These are phyloP conservation scores for Calliphora vomitoria DNA, from an alignment of 2,888 invertebrate species.

Conservation along the genomic window DNA sequence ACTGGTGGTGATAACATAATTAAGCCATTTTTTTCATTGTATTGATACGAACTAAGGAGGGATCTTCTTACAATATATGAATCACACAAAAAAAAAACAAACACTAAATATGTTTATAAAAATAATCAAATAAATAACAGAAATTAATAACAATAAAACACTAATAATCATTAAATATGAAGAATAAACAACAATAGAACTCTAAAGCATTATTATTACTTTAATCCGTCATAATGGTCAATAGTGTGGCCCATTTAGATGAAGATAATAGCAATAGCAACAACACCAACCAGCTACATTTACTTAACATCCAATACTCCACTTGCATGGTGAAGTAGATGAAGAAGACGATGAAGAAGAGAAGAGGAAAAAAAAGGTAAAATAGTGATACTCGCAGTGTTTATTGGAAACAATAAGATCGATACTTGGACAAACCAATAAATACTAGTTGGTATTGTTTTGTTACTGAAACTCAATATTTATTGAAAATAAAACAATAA, in stretches of 20 bases:
- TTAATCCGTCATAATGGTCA: slow-evolving; percentile 71
- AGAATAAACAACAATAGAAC: slow-evolving; percentile 40
- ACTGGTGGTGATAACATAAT: slow-evolving; percentile 29
- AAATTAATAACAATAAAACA: slow-evolving; percentile 65
- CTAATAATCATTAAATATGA: slow-evolving; percentile 51
- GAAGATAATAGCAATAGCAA: slow-evolving; percentile 32
- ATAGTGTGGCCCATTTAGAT: slow-evolving; percentile 59
- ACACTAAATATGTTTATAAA: neutral
- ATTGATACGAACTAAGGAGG: neutral
- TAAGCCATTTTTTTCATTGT: slow-evolving; percentile 8
- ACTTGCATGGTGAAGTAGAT: neutral
- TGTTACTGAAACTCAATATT: slow-evolving; percentile 24
- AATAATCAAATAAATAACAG: slow-evolving; percentile 48
- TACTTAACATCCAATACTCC: neutral
- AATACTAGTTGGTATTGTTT: slow-evolving; percentile 1
- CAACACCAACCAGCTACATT: neutral
- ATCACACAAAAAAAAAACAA: slow-evolving; percentile 5
- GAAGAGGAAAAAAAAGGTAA: slow-evolving; percentile 34
- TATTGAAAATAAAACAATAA: neutral
- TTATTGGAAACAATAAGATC: slow-evolving; percentile 31
- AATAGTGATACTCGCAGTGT: slow-evolving; percentile 6
- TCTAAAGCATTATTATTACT: slow-evolving; percentile 62
- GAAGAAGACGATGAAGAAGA: neutral
- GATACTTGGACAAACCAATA: slow-evolving; percentile 28
- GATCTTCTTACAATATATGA: slow-evolving; percentile 18